Base-by-base conservation (phyloP, 2,113 vertebrate genomes). In the Cyprinodon brontotheroides region DNA sequence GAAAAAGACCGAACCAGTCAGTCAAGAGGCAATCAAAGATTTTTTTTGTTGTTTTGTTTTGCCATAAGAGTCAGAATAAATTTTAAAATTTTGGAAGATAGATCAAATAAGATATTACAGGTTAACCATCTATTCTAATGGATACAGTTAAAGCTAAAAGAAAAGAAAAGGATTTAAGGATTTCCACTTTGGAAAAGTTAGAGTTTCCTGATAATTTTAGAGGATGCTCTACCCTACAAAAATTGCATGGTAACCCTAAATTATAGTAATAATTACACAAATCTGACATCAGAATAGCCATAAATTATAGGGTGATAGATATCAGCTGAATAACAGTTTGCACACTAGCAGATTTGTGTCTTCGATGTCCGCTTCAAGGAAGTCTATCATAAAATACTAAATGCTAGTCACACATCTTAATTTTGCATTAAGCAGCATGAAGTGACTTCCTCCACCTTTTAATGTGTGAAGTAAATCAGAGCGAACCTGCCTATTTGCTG, bases 391-490 rank as follows among this genome's bases (percentile, higher is more conserved):
- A 57, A 71, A 22, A n/a, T 45, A 43, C 61, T 50, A 70, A 3
- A 61, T 13, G n/a, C 39, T 41, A 22, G 62, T 48, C 74, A 66
- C 17, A 71, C 3, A 22, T 57, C 38, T 17, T 65, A 3, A 11
- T 45, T 70, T 22, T 48, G 50, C 59, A 1, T 65, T 47, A 13
- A 61, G 4, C 13, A 4, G 43, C 65, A 65, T 81, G 7, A 37
- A 38, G 40, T 70, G 17, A 71, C 53, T 67, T 78, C 53, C 68
- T 75, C 7, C 6, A 2, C 43, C n/a, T 71, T 48, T 62, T 38
- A 66, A 17, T 57, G 50, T 57, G 17, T 20, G 50, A 57, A 9
- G 71, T 66, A 39, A 70, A 57, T 45, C 45, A 60, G 38, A 0
- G 2, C 40, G 38, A 43, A 53, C 65, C n/a, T 0, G 38, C 4